Base-by-base conservation (phyloP, 1,140 invertebrate species). In the Potamilus streckersoni region DNA sequence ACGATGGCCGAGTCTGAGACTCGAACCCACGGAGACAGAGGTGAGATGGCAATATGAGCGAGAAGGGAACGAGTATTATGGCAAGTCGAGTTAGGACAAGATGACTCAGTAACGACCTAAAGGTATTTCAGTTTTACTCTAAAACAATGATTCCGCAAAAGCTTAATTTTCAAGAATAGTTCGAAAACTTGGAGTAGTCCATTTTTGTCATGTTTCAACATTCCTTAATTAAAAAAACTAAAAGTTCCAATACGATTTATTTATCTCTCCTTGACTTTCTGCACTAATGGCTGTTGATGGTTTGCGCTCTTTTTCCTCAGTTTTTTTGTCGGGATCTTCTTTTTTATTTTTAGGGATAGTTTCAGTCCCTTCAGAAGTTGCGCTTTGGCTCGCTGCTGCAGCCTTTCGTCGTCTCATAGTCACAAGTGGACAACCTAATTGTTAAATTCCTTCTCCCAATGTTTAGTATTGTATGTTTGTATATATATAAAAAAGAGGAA, bases 221-320 rank as follows among this genome's bases (percentile, higher is more conserved):
- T 3, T 4, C 8, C 38, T 38, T 38, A 6, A 38, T 38, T 38
- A 8, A 71, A 23, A 71, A 20, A 69, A 65, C 11, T 3, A 23
- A 71, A 61, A 58, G 49, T 69, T 6, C 17, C 31, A 60, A 56
- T 5, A 62, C 27, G 23, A 63, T 27, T 62, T 38, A 58, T 20
- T 57, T 61, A 76, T 78, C 73, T 79, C 79, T 62, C 66, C 78
- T 57, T 78, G 76, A 74, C 76, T 80, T 59, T 69, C 68, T 66
- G 67, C 83, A 79, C 80, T 83, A 69, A 79, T 75, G 5, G 80
- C 81, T 62, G 79, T 81, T 17, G 78, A 69, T 19, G 80, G 83
- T 16, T 80, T 78, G 17, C 61, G 73, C 23, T 75, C 79, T 71
- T 62, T 66, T 69, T 71, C 76, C n/a, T 75, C 77, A 16, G 71